These are phyloP conservation scores for pig (Sus scrofa) DNA, from an alignment of 2,113 vertebrate species.

Conservation along the genomic window T2T-Sscrofa CM000823.6:55793501-55794000, in stretches of 20 bases:
- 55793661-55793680: rapidly evolving
- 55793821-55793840: neutral
- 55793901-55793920: constrained; percentile 32
- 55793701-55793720: neutral
- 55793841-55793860: neutral
- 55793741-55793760: too few species aligned
- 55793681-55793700: rapidly evolving
- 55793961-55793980: constrained; percentile 24
- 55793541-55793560: neutral
- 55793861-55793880: neutral
- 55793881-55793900: neutral
- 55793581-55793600: too few species aligned
- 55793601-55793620: too few species aligned
- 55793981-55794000: constrained; percentile 43
- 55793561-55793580: too few species aligned
- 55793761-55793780: rapidly evolving
- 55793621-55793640: neutral
- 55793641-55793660: neutral
- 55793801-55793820: neutral
- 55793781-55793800: neutral
- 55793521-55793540: neutral
- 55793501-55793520: neutral
- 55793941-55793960: constrained; percentile 41
- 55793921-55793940: constrained; percentile 15
- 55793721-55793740: rapidly evolving